Evolutionary conservation across 2,888 invertebrate species (phyloP), one percentile per base, ranked within the genome.

Genomic region (Busseola fusca): DNA sequence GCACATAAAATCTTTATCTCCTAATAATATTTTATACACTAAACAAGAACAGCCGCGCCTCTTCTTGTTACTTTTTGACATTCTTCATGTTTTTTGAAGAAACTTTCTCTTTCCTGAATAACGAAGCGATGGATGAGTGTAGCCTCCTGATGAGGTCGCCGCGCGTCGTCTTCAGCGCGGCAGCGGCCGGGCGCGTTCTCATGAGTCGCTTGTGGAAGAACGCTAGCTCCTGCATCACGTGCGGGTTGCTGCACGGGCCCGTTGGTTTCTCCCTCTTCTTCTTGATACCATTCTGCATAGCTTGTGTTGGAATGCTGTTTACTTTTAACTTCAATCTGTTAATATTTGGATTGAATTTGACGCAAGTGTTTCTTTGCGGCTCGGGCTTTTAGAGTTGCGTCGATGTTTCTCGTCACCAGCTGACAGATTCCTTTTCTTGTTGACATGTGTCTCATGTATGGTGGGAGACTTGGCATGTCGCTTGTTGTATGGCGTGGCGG

Each of bases 401-500:
- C 80, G 76, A 58, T 91, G 89, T 37, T 40, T 72, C 14, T 86
- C 85, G 3, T 91, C 90, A 1, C 86, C 80, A 1, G 81, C 72
- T 0, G 87, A 85, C 18, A 88, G 34, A 72, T 91, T 89, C 66
- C 91, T 90, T 73, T 90, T 94, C 74, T 94, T 95, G 77, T 88
- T 91, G 6, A 81, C 60, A 74, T 93, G 93, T 1, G 83, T 89
- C 65, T 93, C 93, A 73, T 93, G 92, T 0, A 78, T 77, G 2
- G 87, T 87, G 3, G 95, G 95, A 0, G 95, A 95, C 73, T 93
- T 94, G n/a, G 95, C 94, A 21, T 87, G 91, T 0, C 95, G 89
- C 76, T 95, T 95, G 64, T 89, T 85, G n/a, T n/a, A n/a, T n/a
- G n/a, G n/a, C n/a, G n/a, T n/a, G n/a, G n/a, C n/a, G n/a, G n/a